Percentiles rank a stretch among this genome's conserved stretches.
These are phyloP conservation scores for Tamandua tetradactyla DNA, from an alignment of 2,797 vertebrate genomes.

Conservation along the genomic window DNA sequence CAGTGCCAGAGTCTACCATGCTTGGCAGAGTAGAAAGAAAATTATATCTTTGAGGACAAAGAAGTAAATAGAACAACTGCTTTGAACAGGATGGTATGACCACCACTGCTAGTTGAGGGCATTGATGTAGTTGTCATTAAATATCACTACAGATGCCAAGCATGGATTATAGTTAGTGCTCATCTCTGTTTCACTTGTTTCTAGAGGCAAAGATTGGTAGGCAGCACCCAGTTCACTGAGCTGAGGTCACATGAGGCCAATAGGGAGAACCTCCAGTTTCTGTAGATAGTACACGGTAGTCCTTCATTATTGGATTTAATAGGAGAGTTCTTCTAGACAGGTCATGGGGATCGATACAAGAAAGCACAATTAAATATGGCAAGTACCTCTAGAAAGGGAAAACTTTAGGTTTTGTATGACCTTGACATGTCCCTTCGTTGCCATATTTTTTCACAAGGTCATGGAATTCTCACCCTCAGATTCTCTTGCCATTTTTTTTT, in stretches of 20 bases:
- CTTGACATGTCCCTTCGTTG: background rate
- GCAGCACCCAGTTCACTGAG: background rate
- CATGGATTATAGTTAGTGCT: background rate
- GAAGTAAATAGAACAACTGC: background rate
- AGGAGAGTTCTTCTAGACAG: background rate
- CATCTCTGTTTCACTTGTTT: background rate
- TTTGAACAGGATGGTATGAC: background rate
- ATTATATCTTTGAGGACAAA: background rate
- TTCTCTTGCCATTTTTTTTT: background rate
- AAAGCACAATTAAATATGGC: conserved; percentile 6
- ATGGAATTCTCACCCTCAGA: background rate
- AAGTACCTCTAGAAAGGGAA: background rate
- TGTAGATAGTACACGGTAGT: background rate
- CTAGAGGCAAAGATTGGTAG: background rate
- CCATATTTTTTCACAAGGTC: background rate
- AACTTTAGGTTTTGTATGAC: background rate
- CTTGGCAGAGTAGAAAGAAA: background rate
- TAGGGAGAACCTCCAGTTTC: background rate
- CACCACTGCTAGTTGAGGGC: background rate
- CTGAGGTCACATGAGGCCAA: background rate
- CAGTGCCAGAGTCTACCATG: background rate
- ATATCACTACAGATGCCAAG: background rate
- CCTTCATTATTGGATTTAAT: background rate
- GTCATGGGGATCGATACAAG: background rate
- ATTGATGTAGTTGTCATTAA: background rate